Conservation (phyloP, 2,888 invertebrate genomes). For the Oxystoma pomonae region DNA sequence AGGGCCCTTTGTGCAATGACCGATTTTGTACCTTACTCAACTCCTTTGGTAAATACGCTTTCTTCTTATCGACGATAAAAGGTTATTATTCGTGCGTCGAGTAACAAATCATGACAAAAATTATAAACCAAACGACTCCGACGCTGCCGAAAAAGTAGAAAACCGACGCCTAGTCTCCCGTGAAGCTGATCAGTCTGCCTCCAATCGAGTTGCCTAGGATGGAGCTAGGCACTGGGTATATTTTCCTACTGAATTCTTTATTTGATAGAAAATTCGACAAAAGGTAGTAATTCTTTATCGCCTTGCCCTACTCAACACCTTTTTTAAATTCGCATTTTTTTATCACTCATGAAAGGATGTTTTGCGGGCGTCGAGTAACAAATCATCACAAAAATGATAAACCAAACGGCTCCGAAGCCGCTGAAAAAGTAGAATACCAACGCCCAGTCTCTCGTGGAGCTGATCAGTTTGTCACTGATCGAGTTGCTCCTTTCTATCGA, state of each 20-base stretch:
- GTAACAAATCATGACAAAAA: slow-evolving; percentile 49
- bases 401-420: slow-evolving; percentile 70
- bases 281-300: too few relatives aligned
- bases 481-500: too few relatives aligned
- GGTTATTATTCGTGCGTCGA: slow-evolving; percentile 68
- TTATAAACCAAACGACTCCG: slow-evolving; percentile 66
- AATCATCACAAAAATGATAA: slow-evolving; percentile 47
- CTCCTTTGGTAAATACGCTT: slow-evolving; percentile 63
- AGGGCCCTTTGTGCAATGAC: too few relatives aligned
- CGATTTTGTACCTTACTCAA: slow-evolving; percentile 48
- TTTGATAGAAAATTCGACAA: too few relatives aligned
- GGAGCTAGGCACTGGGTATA: too few relatives aligned
- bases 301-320: slow-evolving; percentile 53
- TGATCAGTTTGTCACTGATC: slow-evolving; percentile 65
- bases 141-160: slow-evolving; percentile 77
- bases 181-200: slow-evolving; percentile 62
- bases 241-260: too few relatives aligned
- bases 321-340: slow-evolving; percentile 63
- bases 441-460: slow-evolving; percentile 64
- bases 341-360: slow-evolving; percentile 67
- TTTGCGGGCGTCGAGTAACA: slow-evolving; percentile 59
- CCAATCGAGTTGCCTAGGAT: slow-evolving; percentile 63
- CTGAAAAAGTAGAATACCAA: slow-evolving; percentile 81
- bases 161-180: slow-evolving; percentile 68
- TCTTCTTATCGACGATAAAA: slow-evolving; percentile 65